Evolutionary conservation across 1,140 invertebrate species (phyloP).

Genomic region (Drosophila elegans): DNA sequence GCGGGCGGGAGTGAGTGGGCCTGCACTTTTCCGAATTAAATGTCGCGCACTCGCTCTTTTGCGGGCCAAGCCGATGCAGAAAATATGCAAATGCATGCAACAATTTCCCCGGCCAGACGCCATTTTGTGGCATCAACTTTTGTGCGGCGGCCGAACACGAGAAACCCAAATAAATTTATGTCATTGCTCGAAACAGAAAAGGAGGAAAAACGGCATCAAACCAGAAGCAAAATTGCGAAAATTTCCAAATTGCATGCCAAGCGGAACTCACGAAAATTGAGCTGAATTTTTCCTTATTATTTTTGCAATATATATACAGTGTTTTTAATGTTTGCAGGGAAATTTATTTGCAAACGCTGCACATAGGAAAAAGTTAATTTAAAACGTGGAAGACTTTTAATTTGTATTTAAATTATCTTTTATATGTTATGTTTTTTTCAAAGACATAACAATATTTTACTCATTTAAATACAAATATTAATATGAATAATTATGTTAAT

Average conservation of each 20-base stretch:
- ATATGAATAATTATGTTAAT: too few relatives aligned
- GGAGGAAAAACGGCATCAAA: slow-evolving; percentile 38
- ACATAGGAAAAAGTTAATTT: too few relatives aligned
- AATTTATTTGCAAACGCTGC: slow-evolving; percentile 5
- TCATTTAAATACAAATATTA: too few relatives aligned
- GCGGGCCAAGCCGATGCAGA: slow-evolving; percentile 54
- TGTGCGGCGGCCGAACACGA: slow-evolving; percentile 51
- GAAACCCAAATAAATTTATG: slow-evolving; percentile 68
- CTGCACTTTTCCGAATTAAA: slow-evolving; percentile 72
- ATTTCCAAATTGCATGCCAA: slow-evolving; percentile 53
- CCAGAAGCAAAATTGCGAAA: slow-evolving; percentile 52
- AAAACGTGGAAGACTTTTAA: too few relatives aligned
- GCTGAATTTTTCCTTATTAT: slow-evolving; percentile 52
- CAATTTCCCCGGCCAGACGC: slow-evolving; percentile 58
- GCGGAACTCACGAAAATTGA: slow-evolving; percentile 50
- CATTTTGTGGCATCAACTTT: slow-evolving; percentile 68
- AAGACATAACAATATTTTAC: too few relatives aligned
- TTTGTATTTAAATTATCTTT: too few relatives aligned
- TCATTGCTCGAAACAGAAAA: slow-evolving; percentile 53
- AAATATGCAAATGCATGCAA: slow-evolving; percentile 75
- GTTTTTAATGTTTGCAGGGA: slow-evolving; percentile 19
- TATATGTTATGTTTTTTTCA: too few relatives aligned
- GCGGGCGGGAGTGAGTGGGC: neutral
- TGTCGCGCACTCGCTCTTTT: slow-evolving; percentile 62
- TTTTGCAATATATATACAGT: slow-evolving; percentile 15